These are phyloP conservation scores for Manacus vitellinus DNA, from an alignment of 2,113 vertebrate species.

Conservation along the genomic window DNA sequence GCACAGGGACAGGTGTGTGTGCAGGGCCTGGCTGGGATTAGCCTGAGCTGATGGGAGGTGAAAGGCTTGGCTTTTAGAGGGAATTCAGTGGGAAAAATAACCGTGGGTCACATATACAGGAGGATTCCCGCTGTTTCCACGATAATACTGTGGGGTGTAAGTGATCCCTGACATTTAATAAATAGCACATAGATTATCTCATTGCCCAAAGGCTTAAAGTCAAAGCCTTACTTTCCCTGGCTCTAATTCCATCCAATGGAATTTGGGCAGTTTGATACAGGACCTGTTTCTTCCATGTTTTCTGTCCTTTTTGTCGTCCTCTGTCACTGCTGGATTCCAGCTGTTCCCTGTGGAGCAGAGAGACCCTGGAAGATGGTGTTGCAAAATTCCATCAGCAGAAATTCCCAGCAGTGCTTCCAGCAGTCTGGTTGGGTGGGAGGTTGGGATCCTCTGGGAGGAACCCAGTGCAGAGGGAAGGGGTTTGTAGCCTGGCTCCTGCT, in stretches of 20 bases:
- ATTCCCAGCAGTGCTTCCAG: neutral
- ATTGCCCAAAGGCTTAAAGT: neutral
- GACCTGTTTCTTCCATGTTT: neutral
- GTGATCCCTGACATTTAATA: neutral
- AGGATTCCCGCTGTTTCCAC: neutral
- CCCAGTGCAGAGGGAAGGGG: neutral
- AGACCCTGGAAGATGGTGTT: neutral
- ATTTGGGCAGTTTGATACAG: neutral
- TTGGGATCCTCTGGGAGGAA: neutral
- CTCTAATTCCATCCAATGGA: rapidly evolving
- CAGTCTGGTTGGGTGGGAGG: neutral
- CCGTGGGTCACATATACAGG: rapidly evolving
- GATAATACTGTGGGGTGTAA: neutral
- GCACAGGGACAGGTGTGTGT: neutral
- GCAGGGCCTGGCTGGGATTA: neutral
- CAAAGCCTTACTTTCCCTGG: neutral
- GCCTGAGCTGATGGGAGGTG: neutral
- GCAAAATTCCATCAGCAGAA: neutral
- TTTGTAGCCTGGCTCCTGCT: neutral
- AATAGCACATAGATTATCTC: rapidly evolving
- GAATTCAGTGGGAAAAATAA: neutral
- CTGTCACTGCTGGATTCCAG: neutral
- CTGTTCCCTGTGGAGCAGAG: neutral
- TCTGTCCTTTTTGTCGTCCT: neutral
- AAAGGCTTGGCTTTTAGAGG: neutral